phyloP scores from a whole-genome alignment of 2,113 vertebrate species.

The Pelvicachromis taeniatus region DNA sequence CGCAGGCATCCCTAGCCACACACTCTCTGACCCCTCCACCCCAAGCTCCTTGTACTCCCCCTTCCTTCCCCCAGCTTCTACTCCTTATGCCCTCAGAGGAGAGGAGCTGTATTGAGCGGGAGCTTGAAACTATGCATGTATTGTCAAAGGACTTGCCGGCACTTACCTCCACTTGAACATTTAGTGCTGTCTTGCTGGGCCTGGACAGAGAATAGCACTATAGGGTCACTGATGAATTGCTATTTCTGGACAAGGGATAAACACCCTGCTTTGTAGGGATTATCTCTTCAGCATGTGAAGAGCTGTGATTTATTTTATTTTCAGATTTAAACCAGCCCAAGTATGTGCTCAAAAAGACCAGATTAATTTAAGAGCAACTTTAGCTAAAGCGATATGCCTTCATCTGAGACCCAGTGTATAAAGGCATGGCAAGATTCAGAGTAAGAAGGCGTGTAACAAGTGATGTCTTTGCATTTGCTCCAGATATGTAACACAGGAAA shows the following conservation, averaged over 20 bases:
- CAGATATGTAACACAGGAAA: background rate
- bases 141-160: constrained; percentile 84
- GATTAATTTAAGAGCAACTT: background rate
- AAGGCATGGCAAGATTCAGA: background rate
- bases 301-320: constrained; percentile 54
- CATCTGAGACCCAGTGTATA: background rate
- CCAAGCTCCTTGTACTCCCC: constrained; percentile 47
- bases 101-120: constrained; percentile 76
- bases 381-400: background rate
- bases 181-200: constrained; percentile 82
- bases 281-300: constrained; percentile 52
- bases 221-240: constrained; percentile 79
- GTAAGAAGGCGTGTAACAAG: background rate
- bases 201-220: constrained; percentile 88
- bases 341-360: rapidly evolving
- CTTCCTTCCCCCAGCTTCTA: background rate
- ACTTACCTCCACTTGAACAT: constrained; percentile 87
- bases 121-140: constrained; percentile 82
- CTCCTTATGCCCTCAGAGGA: constrained; percentile 53
- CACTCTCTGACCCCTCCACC: constrained; percentile 43
- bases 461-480: background rate
- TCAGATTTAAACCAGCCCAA: background rate
- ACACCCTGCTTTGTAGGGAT: constrained; percentile 75
- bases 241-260: constrained; percentile 77
- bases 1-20: constrained; percentile 20